phyloP scores from a whole-genome alignment of 2,797 vertebrate species.

The Halcyon badia region DNA sequence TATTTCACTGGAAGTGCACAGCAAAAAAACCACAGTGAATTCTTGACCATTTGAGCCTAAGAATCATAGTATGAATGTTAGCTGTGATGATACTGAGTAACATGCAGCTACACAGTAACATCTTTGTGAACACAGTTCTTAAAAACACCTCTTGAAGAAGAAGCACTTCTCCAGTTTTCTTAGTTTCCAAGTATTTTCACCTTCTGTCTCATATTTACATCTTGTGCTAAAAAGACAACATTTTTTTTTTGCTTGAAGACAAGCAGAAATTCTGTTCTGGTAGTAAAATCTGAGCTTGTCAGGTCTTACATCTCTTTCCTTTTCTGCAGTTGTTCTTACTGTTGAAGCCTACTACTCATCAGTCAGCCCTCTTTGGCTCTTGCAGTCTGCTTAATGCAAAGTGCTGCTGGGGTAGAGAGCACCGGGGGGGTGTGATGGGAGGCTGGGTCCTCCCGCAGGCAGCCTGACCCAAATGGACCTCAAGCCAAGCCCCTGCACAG shows the following conservation, averaged over 20 bases:
- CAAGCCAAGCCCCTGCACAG: neutral
- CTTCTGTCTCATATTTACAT: neutral
- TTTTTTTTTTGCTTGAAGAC: neutral
- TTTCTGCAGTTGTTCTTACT: neutral
- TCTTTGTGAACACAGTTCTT: neutral
- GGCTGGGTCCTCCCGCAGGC: neutral
- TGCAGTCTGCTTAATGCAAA: neutral
- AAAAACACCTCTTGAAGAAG: neutral
- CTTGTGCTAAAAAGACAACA: neutral
- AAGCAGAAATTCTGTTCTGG: neutral
- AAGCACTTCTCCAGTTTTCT: neutral
- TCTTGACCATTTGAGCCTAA: neutral
- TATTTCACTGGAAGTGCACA: neutral
- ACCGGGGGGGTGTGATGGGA: neutral
- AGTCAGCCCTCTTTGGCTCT: neutral
- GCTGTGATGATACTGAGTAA: neutral
- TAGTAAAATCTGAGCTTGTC: neutral
- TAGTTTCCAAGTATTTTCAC: neutral
- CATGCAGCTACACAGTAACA: neutral
- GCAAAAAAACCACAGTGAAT: neutral
- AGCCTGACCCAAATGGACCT: neutral
- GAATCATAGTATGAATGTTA: neutral
- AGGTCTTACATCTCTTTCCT: fast-evolving
- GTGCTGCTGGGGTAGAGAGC: neutral
- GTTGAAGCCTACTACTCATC: neutral